phyloP scores from a whole-genome alignment of 2,113 vertebrate species.

The Pardalotus punctatus region DNA sequence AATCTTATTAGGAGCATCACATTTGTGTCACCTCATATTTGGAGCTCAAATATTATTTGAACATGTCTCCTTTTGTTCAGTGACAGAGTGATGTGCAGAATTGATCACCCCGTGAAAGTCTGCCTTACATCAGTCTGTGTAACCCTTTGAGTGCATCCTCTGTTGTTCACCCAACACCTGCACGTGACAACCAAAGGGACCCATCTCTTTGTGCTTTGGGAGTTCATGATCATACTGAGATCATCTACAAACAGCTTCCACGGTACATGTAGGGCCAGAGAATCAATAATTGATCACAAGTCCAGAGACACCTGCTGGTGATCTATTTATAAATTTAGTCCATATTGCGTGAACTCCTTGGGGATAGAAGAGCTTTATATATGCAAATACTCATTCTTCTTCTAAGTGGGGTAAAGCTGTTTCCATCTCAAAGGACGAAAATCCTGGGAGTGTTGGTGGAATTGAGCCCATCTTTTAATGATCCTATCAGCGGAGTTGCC shows the following conservation, averaged over 20 bases:
- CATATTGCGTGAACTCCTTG: not conserved
- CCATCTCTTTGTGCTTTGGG: not conserved
- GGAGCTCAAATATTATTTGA: not conserved
- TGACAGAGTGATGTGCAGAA: not conserved
- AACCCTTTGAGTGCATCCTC: not conserved
- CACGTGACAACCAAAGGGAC: not conserved
- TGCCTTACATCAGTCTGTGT: not conserved
- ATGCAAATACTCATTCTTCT: slow-evolving; percentile 25
- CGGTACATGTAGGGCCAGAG: not conserved
- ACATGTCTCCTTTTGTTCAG: not conserved
- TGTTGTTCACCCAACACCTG: not conserved
- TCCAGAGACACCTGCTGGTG: not conserved
- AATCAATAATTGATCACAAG: not conserved
- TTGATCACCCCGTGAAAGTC: not conserved
- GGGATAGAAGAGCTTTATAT: slow-evolving; percentile 14
- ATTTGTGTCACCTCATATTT: not conserved
- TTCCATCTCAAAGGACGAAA: slow-evolving; percentile 33
- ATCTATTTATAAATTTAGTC: not conserved
- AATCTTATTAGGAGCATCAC: not conserved
- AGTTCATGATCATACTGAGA: not conserved
- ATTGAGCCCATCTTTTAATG: slow-evolving; percentile 57
- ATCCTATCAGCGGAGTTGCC: slow-evolving; percentile 11
- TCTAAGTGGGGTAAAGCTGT: not conserved
- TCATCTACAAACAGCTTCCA: not conserved
- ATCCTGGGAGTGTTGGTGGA: slow-evolving; percentile 47